These are phyloP conservation scores for Hemibagrus guttatus DNA, from an alignment of 2,797 vertebrate genomes.

Conservation along the genomic window DNA sequence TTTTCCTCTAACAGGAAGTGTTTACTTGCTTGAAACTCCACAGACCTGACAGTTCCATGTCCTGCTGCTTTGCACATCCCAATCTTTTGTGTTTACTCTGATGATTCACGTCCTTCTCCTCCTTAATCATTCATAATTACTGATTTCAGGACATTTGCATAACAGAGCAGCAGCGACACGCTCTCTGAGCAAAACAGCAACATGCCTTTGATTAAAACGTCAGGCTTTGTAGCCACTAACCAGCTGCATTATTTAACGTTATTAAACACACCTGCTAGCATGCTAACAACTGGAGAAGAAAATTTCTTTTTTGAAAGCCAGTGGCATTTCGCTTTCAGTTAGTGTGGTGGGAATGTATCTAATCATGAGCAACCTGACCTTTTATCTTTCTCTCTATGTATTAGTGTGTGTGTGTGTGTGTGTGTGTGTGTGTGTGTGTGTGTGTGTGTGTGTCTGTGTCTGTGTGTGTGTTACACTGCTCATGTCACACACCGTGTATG, in stretches of 20 bases:
- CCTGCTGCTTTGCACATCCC: neutral
- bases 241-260: slow-evolving; percentile 37
- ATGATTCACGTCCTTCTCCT: neutral
- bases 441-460: too few species aligned
- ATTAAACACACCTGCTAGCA: slow-evolving; percentile 39
- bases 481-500: neutral
- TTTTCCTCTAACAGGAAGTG: neutral
- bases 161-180: neutral
- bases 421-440: too few species aligned
- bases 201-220: slow-evolving; percentile 32
- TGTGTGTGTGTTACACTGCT: too few species aligned
- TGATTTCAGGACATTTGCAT: slow-evolving; percentile 14
- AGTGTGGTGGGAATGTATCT: neutral
- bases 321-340: neutral
- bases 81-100: neutral
- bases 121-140: neutral
- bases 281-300: neutral
- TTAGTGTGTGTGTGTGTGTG: too few species aligned
- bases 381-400: neutral
- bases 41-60: neutral
- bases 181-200: neutral
- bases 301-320: neutral
- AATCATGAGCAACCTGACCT: slow-evolving; percentile 5
- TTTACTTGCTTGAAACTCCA: neutral
- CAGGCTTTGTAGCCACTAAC: neutral